Base-by-base conservation (phyloP, 2,113 vertebrate species). In the Bufo gargarizans region DNA sequence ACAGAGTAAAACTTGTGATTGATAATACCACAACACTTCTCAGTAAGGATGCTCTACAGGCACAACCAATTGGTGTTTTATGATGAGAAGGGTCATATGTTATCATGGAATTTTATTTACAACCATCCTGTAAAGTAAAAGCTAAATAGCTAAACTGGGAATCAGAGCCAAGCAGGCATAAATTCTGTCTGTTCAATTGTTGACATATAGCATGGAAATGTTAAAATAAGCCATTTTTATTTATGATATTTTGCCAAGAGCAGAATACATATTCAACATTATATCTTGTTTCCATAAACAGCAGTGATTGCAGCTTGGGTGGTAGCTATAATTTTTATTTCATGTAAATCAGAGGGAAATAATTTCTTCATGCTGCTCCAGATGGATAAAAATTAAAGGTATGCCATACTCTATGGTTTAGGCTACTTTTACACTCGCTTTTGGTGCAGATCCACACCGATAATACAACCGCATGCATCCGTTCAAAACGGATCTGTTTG, bases 71-170 rank as follows among this genome's bases (percentile, higher is more conserved):
- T 83, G 61, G 2, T 89, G 65, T 78, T 89, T 78, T 84, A 84
- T 84, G 82, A 78, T 84, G 87, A 84, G 81, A 89, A 78, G 84
- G 87, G 87, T 89, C 74, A 88, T 55, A 67, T 50, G 79, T 88
- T 88, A 77, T 88, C 87, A 84, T 77, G 49, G 71, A 58, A 69
- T 78, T 67, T 47, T 67, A 84, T 78, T 84, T 84, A 89, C 77
- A 65, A 53, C 61, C 63, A 80, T 77, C 8, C 63, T 47, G 63
- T 58, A 56, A 76, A 20, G 22, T 9, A 53, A 33, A 88, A 67
- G 20, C 45, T 69, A 83, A 63, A 83, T 33, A 69, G 82, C 43
- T 53, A 83, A 83, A 69, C 82, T 33, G 82, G 61, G 61, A 83
- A 63, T 20, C 19, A 55, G 14, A 55, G n/a, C 63, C 61, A 79